Conservation (phyloP, 2,113 vertebrate species). For the Cebidichthys violaceus region DNA sequence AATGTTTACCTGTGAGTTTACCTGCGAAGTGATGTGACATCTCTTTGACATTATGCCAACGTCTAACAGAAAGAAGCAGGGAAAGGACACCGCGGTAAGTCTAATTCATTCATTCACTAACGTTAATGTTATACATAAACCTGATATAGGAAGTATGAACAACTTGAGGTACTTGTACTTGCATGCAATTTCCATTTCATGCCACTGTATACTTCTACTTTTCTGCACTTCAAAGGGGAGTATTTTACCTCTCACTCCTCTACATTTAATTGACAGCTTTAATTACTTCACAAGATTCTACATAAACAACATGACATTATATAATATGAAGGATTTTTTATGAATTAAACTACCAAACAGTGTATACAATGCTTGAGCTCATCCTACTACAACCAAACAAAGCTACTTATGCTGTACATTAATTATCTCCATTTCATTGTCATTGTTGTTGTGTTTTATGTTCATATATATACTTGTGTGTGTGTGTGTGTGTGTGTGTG, state of each 20-base stretch:
- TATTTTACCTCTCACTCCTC: background rate
- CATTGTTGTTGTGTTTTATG: too few relatives aligned
- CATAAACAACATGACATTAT: too few relatives aligned
- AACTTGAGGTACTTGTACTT: background rate
- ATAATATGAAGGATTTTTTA: too few relatives aligned
- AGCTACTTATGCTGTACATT: too few relatives aligned
- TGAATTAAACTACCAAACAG: too few relatives aligned
- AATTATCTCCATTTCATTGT: too few relatives aligned
- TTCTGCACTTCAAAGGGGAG: background rate
- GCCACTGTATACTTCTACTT: background rate
- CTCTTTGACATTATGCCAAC: constrained; percentile 44
- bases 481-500: too few relatives aligned
- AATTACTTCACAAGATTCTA: too few relatives aligned
- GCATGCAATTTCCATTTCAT: background rate
- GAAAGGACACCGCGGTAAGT: constrained; percentile 75
- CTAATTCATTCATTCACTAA: background rate
- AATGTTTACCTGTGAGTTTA: background rate
- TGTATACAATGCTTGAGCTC: too few relatives aligned
- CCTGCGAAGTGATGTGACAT: background rate
- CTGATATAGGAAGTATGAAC: background rate
- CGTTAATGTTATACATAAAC: background rate
- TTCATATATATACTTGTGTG: too few relatives aligned
- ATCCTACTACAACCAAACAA: too few relatives aligned
- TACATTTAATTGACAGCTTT: background rate
- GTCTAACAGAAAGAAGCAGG: constrained; percentile 55